Evolutionary conservation across 2,888 invertebrate genomes (phyloP).

Genomic region (Scaptodrosophila latifasciaeformis): DNA sequence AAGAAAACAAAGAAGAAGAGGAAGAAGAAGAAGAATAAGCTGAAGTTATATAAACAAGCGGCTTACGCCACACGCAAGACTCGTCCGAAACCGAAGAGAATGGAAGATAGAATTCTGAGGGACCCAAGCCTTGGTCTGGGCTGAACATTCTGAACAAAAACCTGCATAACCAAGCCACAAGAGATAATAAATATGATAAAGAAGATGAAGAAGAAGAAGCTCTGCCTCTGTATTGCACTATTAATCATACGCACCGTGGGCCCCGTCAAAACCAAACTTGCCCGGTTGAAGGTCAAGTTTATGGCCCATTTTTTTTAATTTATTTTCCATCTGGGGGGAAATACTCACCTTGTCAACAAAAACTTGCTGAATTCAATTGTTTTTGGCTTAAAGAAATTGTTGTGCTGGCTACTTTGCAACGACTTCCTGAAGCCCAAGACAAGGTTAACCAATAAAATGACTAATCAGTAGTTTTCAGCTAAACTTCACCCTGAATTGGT

Average conservation of each 20-base stretch:
- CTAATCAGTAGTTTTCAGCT: too few relatives aligned
- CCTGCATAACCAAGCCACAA: too few relatives aligned
- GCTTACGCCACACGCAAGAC: too few relatives aligned
- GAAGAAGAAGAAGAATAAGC: not conserved
- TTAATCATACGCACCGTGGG: conserved; percentile 2
- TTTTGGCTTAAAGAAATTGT: conserved; percentile 38
- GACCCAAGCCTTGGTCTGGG: conserved; percentile 1
- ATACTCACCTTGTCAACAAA: too few relatives aligned
- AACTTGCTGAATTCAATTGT: conserved; percentile 36
- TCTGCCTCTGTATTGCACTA: not conserved
- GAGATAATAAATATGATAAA: too few relatives aligned
- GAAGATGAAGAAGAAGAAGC: too few relatives aligned
- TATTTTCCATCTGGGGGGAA: conserved; percentile 28
- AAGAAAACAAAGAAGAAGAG: not conserved
- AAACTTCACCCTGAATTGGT: too few relatives aligned
- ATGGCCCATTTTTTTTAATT: not conserved
- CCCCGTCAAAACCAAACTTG: not conserved
- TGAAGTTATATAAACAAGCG: conserved; percentile 1
- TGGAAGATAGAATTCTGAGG: too few relatives aligned
- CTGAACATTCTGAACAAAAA: too few relatives aligned
- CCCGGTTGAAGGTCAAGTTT: conserved; percentile 37
- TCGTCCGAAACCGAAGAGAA: too few relatives aligned
- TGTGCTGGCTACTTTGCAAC: not conserved
- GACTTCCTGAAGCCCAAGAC: conserved; percentile 19
- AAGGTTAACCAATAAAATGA: too few relatives aligned